These are phyloP conservation scores for Meandrina meandrites DNA, from an alignment of 92 coral and sea anemone genomes.

Conservation along the genomic window DNA sequence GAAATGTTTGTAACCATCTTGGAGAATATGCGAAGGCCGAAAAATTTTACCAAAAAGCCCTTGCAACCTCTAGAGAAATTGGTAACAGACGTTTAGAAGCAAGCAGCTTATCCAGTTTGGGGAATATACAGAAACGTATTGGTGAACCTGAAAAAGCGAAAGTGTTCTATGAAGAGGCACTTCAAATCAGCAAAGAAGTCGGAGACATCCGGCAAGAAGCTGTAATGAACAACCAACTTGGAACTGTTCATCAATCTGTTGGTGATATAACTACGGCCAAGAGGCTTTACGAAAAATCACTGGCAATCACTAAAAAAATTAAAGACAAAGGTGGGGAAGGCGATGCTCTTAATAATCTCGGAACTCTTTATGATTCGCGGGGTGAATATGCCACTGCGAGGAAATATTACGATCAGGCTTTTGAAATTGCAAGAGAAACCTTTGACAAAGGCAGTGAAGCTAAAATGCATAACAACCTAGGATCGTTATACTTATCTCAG, in stretches of 20 bases:
- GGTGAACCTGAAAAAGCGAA: neutral
- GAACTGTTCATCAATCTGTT: neutral
- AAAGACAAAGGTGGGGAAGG: neutral
- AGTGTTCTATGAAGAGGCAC: neutral
- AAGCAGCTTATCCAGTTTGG: neutral
- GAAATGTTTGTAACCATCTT: neutral
- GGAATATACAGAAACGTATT: neutral
- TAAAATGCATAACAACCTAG: neutral
- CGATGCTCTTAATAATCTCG: neutral
- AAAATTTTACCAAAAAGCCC: neutral
- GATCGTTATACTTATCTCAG: neutral
- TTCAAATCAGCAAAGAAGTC: neutral
- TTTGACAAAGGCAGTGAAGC: neutral
- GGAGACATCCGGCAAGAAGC: neutral
- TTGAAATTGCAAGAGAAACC: neutral
- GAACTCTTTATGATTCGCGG: neutral
- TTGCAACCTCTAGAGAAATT: neutral
- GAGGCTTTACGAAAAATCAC: neutral
- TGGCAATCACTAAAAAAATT: neutral
- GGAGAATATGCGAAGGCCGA: neutral
- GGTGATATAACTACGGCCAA: neutral
- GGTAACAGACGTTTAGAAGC: neutral
- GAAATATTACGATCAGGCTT: neutral
- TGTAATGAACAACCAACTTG: neutral
- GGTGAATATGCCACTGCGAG: slow-evolving; percentile 14